These are phyloP conservation scores for Neoniphon sammara DNA, from an alignment of 2,797 vertebrate species.

Conservation along the genomic window DNA sequence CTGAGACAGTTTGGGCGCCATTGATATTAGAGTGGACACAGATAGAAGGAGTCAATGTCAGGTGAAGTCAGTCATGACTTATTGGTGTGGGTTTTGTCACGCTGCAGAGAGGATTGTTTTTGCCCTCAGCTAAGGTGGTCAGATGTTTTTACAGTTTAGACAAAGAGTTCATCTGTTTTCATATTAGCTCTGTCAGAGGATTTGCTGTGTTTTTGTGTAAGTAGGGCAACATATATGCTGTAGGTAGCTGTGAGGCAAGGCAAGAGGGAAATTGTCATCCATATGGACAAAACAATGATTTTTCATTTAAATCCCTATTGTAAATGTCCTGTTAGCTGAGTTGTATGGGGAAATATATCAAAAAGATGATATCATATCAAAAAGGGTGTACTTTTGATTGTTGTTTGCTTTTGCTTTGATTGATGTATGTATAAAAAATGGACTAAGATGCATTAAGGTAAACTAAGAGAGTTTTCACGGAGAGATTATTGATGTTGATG, in stretches of 20 bases:
- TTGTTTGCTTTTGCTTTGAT: too few relatives aligned
- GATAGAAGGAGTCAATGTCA: conserved; percentile 50
- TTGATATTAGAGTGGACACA: conserved; percentile 50
- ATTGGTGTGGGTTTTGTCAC: not conserved
- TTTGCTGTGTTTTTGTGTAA: not conserved
- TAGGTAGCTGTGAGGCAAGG: not conserved
- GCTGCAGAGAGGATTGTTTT: not conserved
- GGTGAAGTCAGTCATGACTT: conserved; percentile 40
- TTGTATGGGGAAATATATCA: too few relatives aligned
- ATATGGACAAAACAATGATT: too few relatives aligned
- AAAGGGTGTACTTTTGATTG: too few relatives aligned
- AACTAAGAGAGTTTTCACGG: too few relatives aligned
- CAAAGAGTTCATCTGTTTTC: not conserved
- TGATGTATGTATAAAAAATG: too few relatives aligned
- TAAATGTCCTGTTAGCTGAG: too few relatives aligned
- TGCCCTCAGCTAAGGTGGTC: conserved; percentile 4
- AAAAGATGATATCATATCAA: too few relatives aligned
- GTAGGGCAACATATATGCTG: not conserved
- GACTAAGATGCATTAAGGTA: too few relatives aligned
- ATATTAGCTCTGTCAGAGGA: not conserved
- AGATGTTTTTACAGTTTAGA: not conserved
- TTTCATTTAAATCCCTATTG: too few relatives aligned
- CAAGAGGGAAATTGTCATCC: too few relatives aligned
- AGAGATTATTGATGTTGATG: too few relatives aligned
- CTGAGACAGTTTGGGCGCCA: conserved; percentile 44